Base-by-base conservation (phyloP, 1,140 invertebrate species). In the Drosophila seguyi region DNA sequence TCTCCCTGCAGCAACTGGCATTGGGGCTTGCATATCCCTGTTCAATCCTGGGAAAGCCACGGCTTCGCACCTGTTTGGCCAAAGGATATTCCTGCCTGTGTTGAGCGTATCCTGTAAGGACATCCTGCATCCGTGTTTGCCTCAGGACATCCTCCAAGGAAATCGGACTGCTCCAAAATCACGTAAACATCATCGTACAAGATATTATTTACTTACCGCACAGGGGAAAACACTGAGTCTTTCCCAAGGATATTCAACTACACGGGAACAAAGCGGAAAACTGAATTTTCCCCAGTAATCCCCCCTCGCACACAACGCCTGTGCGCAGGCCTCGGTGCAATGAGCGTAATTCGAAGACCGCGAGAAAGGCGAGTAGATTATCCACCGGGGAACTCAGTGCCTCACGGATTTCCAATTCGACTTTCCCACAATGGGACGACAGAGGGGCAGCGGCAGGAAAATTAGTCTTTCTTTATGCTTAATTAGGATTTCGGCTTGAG, bases 171-270 rank as follows among this genome's bases (percentile, higher is more conserved):
- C 84, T 80, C 84, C 79, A 88, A 68, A 67, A 80, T 87, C 84
- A 88, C 84, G 84, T 87, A 87, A 87, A 87, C 50, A 66, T 47
- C 45, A 62, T 50, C 48, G 25, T 39, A 22, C 11, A 57, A 68
- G 57, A 86, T 86, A 78, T 74, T 85, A 81, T 85, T 85, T 85
- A 79, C 75, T 48, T 60, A 45, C 58, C 48, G 44, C 76, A 10
- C 22, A 29, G 18, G 14, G 58, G 42, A 59, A 58, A 52, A 14
- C 39, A 29, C 20, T 5, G 36, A 72, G 42, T 41, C 20, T 68
- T 87, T 87, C 84, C 80, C 84, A 88, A 88, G 84, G 84, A 87
- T 87, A 87, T 87, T 87, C 72, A 83, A 77, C 80, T 87, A 88
- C 84, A 87, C 48, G 52, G 50, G 22, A 60, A 68, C 39, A 75